Evolutionary conservation across 2,113 vertebrate species (phyloP).

Genomic region (Phyllostomus hastatus): DNA sequence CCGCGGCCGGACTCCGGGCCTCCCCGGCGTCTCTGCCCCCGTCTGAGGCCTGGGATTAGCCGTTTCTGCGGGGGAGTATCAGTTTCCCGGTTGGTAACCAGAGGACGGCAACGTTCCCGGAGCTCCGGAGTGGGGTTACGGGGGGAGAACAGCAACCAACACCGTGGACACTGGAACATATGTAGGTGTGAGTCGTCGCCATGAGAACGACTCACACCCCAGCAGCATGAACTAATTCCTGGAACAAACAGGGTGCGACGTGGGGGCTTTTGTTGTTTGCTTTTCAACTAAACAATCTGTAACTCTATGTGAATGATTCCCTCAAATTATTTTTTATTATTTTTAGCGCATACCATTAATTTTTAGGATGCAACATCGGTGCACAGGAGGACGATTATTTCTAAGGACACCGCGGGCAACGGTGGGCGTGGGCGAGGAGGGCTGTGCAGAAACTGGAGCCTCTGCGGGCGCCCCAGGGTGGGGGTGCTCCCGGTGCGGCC

Average conservation of each 20-base stretch:
- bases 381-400: background rate
- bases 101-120: background rate
- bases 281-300: background rate
- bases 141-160: background rate
- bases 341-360: background rate
- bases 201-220: background rate
- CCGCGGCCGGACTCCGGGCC: too few relatives aligned
- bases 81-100: background rate
- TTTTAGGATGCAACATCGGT: background rate
- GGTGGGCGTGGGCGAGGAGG: background rate
- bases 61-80: background rate
- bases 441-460: too few relatives aligned
- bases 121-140: background rate
- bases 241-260: background rate
- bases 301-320: background rate
- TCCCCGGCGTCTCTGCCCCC: background rate
- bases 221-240: background rate
- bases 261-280: background rate
- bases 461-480: too few relatives aligned
- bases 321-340: background rate
- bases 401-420: too few relatives aligned
- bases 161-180: background rate
- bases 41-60: background rate
- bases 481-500: too few relatives aligned
- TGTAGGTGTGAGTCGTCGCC: background rate